A percentile compares a stretch with the other conserved stretches of the same genome.
These are phyloP conservation scores for Nasonia vitripennis DNA, from an alignment of 1,140 invertebrate genomes.

Conservation along the genomic window DNA sequence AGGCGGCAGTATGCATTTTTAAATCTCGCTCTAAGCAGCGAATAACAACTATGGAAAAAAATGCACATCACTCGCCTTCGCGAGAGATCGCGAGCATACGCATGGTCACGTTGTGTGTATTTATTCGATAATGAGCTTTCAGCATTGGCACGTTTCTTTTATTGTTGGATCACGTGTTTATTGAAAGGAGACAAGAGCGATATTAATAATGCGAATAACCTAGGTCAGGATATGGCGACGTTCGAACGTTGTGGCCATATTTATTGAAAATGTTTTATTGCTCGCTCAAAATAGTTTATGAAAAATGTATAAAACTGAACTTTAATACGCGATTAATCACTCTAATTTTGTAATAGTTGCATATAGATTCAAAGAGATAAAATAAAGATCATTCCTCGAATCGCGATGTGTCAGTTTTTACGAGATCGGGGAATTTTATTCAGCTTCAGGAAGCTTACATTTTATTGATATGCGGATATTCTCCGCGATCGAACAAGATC, in stretches of 20 bases:
- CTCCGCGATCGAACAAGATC: background rate
- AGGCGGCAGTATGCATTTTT: background rate
- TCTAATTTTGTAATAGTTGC: too few relatives aligned
- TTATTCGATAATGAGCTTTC: slow-evolving; percentile 44
- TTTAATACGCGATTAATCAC: too few relatives aligned
- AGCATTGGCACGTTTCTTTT: slow-evolving; percentile 21
- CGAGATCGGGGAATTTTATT: background rate
- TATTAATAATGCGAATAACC: background rate
- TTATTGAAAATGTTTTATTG: too few relatives aligned
- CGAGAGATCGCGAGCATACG: background rate
- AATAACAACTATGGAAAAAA: slow-evolving; percentile 23
- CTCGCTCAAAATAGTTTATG: too few relatives aligned
- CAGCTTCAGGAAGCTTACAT: background rate
- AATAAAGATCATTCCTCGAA: background rate
- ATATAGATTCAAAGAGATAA: too few relatives aligned
- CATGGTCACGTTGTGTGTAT: slow-evolving; percentile 47
- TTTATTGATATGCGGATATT: background rate
- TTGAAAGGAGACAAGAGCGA: background rate
- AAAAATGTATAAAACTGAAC: too few relatives aligned
- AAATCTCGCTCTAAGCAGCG: background rate
- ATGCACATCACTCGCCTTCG: background rate
- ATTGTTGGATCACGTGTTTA: slow-evolving; percentile 14
- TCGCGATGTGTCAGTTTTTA: background rate
- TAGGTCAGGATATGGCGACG: background rate
- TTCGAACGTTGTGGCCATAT: background rate